A percentile compares a stretch with the other conserved stretches of the same genome.
phyloP scores from a whole-genome alignment of 37 sponge, comb jelly and placozoan genomes.

The Chondrosia reniformis region DNA sequence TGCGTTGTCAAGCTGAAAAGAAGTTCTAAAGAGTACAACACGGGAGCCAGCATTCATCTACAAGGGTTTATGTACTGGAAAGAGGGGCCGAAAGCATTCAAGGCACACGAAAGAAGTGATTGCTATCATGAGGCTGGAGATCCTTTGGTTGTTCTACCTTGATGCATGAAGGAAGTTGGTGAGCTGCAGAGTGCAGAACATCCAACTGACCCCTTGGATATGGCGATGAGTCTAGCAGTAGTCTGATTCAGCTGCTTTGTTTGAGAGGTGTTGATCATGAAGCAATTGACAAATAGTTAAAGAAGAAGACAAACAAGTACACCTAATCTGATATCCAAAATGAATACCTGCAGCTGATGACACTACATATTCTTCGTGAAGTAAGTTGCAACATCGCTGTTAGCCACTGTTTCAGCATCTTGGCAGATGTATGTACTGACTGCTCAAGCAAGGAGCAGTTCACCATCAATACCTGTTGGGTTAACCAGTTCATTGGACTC shows the following conservation, averaged over 20 bases:
- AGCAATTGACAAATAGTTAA: slow-evolving; percentile 2
- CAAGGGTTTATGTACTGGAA: slow-evolving; percentile 85
- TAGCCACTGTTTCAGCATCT: slow-evolving; percentile 15
- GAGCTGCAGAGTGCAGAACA: slow-evolving; percentile 37
- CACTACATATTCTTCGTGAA: slow-evolving; percentile 32
- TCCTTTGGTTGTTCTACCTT: slow-evolving; percentile 36
- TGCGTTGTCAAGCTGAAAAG: slow-evolving; percentile 24
- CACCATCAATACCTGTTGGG: slow-evolving; percentile 27
- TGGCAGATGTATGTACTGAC: slow-evolving; percentile 35
- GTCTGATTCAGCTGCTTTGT: slow-evolving; percentile 42
- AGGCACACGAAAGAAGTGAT: slow-evolving; percentile 63
- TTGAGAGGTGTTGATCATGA: slow-evolving; percentile 15
- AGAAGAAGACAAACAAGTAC: slow-evolving; percentile 34
- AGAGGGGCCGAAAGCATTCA: slow-evolving; percentile 65
- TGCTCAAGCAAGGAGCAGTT: slow-evolving; percentile 35
- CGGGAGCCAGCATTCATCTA: slow-evolving; percentile 60
- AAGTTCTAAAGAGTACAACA: slow-evolving; percentile 45
- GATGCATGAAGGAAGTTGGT: slow-evolving; percentile 33
- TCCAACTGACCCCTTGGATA: slow-evolving; percentile 41
- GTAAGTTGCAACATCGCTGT: background rate
- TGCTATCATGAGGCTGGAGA: slow-evolving; percentile 69
- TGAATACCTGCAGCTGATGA: slow-evolving; percentile 38
- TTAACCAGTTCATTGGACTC: slow-evolving; percentile 28
- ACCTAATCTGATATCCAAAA: slow-evolving; percentile 50
- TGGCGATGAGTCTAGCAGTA: slow-evolving; percentile 34